Base-by-base conservation (phyloP, 2,113 vertebrate genomes). In the Microcebus tavaratra region DNA sequence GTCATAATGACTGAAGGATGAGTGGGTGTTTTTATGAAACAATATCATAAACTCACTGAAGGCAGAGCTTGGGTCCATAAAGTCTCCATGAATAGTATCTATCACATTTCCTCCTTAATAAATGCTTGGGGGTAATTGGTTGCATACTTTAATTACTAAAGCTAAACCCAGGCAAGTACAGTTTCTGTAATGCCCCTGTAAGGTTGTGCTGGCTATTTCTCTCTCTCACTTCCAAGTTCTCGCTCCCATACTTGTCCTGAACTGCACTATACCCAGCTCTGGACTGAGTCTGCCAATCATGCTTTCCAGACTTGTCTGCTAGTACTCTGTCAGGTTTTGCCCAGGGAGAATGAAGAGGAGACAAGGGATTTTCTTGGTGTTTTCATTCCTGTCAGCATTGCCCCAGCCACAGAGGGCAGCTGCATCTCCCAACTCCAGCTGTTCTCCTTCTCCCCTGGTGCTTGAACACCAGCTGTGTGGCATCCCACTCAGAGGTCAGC, bases 111-210 rank as follows among this genome's bases (percentile, higher is more conserved):
- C 45, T 55, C 83, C 48, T 83, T 93, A 81, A 73, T 87, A 75
- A 55, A 87, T 68, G 80, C 27, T 80, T 91, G 31, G 14, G 13
- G 53, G 23, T 76, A 90, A 90, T 0, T 88, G 55, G 27, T 18
- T 73, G 17, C n/a, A 90, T 25, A 89, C 70, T 91, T 76, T 81
- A 93, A 76, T 88, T n/a, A 93, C 78, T 88, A 96, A 76, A 83
- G 82, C 84, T 91, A 88, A 48, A 39, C 25, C 13, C 36, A 90
- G 63, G 39, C 68, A 92, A 59, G 82, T 67, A 42, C 11, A 59
- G 73, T 65, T 79, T 91, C 53, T 61, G 5, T 65, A 50, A 36
- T 27, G 80, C 57, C 73, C 31, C 50, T 34, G 3, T 65, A 84
- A 57, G 34, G 53, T 1, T 88, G 12, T 39, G 8, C 21, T 86